Evolutionary conservation across 2,797 vertebrate genomes (phyloP).

Genomic region (Brachymystax lenok): DNA sequence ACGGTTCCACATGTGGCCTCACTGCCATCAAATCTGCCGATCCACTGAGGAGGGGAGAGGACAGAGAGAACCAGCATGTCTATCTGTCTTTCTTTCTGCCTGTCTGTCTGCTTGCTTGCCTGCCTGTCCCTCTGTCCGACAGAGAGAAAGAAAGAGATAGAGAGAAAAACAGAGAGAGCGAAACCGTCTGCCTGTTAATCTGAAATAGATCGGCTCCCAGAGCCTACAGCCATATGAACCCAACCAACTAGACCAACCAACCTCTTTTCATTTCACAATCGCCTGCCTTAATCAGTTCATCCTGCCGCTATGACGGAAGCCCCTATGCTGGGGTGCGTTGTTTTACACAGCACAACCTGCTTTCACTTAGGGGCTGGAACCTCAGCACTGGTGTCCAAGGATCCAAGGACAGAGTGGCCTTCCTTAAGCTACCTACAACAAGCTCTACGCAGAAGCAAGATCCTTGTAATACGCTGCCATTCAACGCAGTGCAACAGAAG

Average conservation of each 20-base stretch:
- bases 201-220: conserved; percentile 8
- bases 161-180: too few relatives aligned
- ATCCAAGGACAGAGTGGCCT: conserved; percentile 26
- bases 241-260: conserved; percentile 4
- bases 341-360: conserved; percentile 33
- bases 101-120: neutral
- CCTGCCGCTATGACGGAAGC: conserved; percentile 41
- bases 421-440: conserved; percentile 12
- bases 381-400: conserved; percentile 25
- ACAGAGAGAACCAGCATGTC: neutral
- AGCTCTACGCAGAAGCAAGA: too few relatives aligned
- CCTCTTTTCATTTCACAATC: conserved; percentile 49
- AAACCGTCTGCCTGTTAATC: conserved; percentile 1
- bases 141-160: neutral
- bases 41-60: neutral
- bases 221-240: conserved; percentile 35
- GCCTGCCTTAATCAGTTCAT: conserved; percentile 41
- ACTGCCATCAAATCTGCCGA: conserved; percentile 20
- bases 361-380: conserved; percentile 41
- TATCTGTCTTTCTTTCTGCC: neutral
- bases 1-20: conserved; percentile 41
- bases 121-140: neutral
- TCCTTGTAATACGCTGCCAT: too few relatives aligned
- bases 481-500: too few relatives aligned
- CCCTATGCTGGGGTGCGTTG: conserved; percentile 19